phyloP scores from a whole-genome alignment of 2,113 vertebrate species.

The Centropus bengalensis region DNA sequence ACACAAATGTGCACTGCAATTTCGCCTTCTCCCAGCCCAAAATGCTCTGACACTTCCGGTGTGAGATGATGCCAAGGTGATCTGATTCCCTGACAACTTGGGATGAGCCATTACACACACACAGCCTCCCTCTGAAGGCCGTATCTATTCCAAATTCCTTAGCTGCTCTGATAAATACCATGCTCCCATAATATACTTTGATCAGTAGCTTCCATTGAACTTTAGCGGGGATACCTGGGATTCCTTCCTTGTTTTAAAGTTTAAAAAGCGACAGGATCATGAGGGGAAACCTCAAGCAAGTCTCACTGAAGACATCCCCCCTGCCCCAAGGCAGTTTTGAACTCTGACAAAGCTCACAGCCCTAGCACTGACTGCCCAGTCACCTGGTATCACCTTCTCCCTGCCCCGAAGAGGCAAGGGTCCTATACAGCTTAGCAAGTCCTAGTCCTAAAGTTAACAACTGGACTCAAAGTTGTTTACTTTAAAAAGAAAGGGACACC shows the following conservation, averaged over 20 bases:
- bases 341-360: neutral
- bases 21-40: neutral
- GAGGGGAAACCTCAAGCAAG: neutral
- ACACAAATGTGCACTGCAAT: neutral
- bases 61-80: neutral
- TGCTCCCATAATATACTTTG: neutral
- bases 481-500: no score
- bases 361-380: neutral
- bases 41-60: neutral
- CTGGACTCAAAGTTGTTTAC: neutral
- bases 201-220: neutral
- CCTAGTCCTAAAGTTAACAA: neutral
- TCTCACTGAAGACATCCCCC: neutral
- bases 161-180: neutral
- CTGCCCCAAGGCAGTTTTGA: neutral
- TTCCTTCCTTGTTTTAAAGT: neutral
- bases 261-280: neutral
- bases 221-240: neutral
- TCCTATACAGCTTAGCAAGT: neutral
- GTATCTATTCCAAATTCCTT: neutral
- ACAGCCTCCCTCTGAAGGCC: neutral
- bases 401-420: neutral
- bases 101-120: fast-evolving
- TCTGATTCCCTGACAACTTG: neutral
- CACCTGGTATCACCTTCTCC: no score